Conservation (phyloP, 2,888 invertebrate species). For the Molanna angustata region DNA sequence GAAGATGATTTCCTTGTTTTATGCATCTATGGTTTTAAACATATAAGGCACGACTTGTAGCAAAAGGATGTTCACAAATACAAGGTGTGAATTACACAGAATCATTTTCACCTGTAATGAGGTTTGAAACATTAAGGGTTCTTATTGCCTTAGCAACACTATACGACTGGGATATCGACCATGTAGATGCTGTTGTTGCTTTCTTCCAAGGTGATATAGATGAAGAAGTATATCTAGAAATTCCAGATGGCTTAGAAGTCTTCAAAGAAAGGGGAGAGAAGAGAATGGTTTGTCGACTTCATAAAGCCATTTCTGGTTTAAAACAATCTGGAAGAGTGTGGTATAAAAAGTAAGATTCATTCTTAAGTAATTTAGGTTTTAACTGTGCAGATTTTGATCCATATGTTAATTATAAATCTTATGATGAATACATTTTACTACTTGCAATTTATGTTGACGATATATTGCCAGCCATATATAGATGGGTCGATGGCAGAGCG, state of each 20-base stretch:
- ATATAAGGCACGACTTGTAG: conserved; percentile 2
- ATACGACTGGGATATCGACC: conserved; percentile 1
- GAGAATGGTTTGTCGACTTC: conserved; percentile 3
- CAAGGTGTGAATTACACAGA: conserved; percentile 1
- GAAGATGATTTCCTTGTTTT: too few relatives aligned
- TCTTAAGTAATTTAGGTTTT: not conserved
- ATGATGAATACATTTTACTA: not conserved
- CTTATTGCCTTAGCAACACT: conserved; percentile 2
- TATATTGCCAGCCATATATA: too few relatives aligned
- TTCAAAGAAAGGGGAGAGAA: conserved; percentile 4
- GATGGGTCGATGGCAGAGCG: too few relatives aligned
- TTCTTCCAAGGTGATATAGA: conserved; percentile 6
- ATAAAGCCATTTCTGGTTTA: conserved; percentile 1
- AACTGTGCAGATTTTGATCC: conserved; percentile 2
- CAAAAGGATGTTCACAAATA: conserved; percentile 3
- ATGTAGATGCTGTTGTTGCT: conserved; percentile 2
- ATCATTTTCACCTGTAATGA: conserved; percentile 5
- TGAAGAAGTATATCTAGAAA: not conserved
- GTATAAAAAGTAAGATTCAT: not conserved
- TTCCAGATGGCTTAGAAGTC: conserved; percentile 7
- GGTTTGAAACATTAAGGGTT: conserved; percentile 2
- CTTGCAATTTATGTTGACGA: conserved; percentile 2
- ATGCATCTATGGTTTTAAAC: too few relatives aligned
- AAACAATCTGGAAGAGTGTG: conserved; percentile 3
- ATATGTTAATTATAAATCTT: not conserved